Evolutionary conservation across 2,888 invertebrate species (phyloP).

Genomic region (Megastigmus dorsalis): DNA sequence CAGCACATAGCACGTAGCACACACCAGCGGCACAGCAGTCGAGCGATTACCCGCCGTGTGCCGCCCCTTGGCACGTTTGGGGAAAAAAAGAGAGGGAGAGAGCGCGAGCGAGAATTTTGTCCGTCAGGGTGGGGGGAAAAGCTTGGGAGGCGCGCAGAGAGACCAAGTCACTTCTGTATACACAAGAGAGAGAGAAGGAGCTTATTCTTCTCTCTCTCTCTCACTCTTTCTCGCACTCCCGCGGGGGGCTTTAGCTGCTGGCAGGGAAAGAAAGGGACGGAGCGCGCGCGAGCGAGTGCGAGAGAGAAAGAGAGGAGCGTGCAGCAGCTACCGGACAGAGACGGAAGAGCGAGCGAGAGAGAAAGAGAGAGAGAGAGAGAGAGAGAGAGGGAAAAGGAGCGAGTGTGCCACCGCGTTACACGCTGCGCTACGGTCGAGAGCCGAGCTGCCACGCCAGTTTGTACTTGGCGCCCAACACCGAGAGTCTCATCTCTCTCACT

Average conservation of each 20-base stretch:
- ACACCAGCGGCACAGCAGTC: constrained; percentile 43
- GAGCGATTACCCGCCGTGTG: constrained; percentile 54
- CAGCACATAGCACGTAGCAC: too few relatives aligned
- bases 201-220: constrained; percentile 2
- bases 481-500: constrained; percentile 32
- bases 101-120: too few relatives aligned
- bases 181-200: too few relatives aligned
- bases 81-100: constrained; percentile 54
- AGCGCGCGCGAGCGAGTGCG: constrained; percentile 54
- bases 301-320: constrained; percentile 55
- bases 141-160: constrained; percentile 15
- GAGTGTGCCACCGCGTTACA: constrained; percentile 67
- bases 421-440: constrained; percentile 70
- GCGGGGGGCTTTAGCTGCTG: neutral
- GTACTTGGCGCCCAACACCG: constrained; percentile 63
- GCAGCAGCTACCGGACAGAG: constrained; percentile 32
- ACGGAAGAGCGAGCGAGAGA: constrained; percentile 38
- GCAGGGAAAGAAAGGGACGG: constrained; percentile 22
- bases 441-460: constrained; percentile 64
- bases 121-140: neutral
- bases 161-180: too few relatives aligned
- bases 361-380: constrained; percentile 49
- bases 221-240: neutral
- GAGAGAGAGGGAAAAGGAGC: constrained; percentile 61
- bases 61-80: constrained; percentile 56